Evolutionary conservation across 2,888 invertebrate species (phyloP), one percentile per base, ranked within the genome.

Genomic region (Ormia ochracea): DNA sequence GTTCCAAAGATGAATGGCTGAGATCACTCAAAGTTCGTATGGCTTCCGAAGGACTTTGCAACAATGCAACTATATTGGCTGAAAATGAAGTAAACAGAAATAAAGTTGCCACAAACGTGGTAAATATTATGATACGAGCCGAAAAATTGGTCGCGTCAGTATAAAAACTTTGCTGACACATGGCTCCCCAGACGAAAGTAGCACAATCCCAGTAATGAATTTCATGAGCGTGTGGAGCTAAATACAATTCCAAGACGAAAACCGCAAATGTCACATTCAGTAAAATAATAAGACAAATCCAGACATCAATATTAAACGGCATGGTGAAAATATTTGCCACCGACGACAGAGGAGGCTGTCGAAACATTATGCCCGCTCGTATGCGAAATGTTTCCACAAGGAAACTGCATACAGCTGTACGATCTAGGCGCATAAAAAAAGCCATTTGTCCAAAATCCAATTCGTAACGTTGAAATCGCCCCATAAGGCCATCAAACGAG

Each of bases 51-150:
- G 93, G 92, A 82, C 92, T 91, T 87, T 93, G 93, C 82, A 93
- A 88, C 79, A 93, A 89, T 10, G 92, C 91, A 80, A 93, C 93
- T 82, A 93, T 91, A 88, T 92, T 93, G 26, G 93, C 93, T 14
- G 93, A 92, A 87, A 92, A 93, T 0, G 93, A 92, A 7, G 93
- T 93, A 86, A 92, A 93, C 28, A 91, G 85, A 87, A 93, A 93
- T 54, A 93, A 86, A 0, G 92, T 90, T 1, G 91, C 88, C 56
- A 92, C 87, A 83, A 92, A 90, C 52, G 91, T 90, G 68, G 91
- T 90, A 82, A 93, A 91, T 83, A 93, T 90, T 56, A 91, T 91
- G 77, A 92, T 86, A 4, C 93, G 90, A 0, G 90, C 91, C 1
- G 92, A 92, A 45, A 89, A 83, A 83, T 91, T 89, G 6, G 85